Evolutionary conservation across 2,888 invertebrate genomes (phyloP), one percentile per base, ranked within the genome.

Genomic region (Mesorhabditis sp.): DNA sequence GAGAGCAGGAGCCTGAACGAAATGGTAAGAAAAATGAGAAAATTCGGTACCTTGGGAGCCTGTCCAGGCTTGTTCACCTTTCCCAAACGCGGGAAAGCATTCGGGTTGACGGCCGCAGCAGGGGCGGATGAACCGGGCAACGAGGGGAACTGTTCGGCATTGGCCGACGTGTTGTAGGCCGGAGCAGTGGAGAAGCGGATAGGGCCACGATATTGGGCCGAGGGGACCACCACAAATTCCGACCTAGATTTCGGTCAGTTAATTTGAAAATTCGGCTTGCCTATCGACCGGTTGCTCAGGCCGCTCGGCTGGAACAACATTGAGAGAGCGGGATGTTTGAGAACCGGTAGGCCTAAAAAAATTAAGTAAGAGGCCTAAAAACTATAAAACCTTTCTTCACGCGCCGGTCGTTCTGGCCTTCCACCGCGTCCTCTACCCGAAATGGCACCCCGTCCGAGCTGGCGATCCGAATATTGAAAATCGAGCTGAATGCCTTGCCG

Each of bases 191-290:
- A 67, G 15, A 66, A 70, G 58, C 70, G 66, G 13, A 72, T 66
- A 42, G 73, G 68, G n/a, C 69, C 68, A 10, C 62, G 64, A 41
- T 69, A 62, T 66, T 80, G 80, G 3, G 80, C 80, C 0, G 80
- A 80, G n/a, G 76, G 76, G 4, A 78, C 76, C 7, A 77, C 74
- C 28, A 77, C 76, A 62, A 77, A 74, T 62, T 74, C 65, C 41
- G 58, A 2, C n/a, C 58, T 50, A 50, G n/a, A 50, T 50, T 50
- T 2, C 10, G n/a, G 73, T 73, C 4, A 73, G 72, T 50, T 71
- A 69, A 42, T 74, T 74, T 28, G 44, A 71, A 63, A 2, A 67
- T 43, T 6, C 50, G 13, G 62, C 5, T 62, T 63, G 4, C 13
- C 67, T 65, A 4, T 66, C 28, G 28, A 28, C 28, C 28, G 41